Conservation (phyloP, 2,888 invertebrate species). For the Cerastis leucographa region DNA sequence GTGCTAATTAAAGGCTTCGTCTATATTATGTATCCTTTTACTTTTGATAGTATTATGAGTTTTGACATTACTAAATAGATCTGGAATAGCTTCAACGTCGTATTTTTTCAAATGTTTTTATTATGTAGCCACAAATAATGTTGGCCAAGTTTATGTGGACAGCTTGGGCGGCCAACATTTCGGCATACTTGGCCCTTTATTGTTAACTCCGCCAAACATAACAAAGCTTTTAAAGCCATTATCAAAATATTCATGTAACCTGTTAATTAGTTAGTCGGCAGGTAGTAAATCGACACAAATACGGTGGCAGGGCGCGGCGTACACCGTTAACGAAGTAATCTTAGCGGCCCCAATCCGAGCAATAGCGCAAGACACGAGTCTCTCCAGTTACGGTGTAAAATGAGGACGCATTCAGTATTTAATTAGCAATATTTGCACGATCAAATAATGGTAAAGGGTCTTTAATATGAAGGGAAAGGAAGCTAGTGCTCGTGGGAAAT, state of each 20-base stretch:
- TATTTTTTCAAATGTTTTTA: neutral
- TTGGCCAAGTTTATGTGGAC: conserved; percentile 3
- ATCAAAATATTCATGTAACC: conserved; percentile 53
- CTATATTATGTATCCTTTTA: neutral
- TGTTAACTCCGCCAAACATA: conserved; percentile 43
- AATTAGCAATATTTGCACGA: conserved; percentile 53
- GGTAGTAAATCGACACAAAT: conserved; percentile 54
- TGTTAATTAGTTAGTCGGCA: conserved; percentile 50
- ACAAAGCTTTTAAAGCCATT: conserved; percentile 58
- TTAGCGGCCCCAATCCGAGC: conserved; percentile 64
- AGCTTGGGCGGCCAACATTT: conserved; percentile 7
- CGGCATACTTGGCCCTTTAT: conserved; percentile 7
- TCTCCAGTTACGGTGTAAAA: conserved; percentile 59
- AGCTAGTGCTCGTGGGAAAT: conserved; percentile 8
- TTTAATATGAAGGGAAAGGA: conserved; percentile 14
- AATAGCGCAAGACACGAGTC: conserved; percentile 59
- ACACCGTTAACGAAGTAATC: conserved; percentile 72
- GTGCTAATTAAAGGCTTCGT: neutral
- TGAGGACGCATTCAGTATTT: conserved; percentile 53
- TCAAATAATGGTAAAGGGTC: conserved; percentile 38
- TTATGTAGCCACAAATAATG: neutral
- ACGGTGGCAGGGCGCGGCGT: conserved; percentile 62
- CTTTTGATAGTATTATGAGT: neutral
- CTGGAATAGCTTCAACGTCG: neutral
- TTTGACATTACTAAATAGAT: neutral